Evolutionary conservation across 1,140 invertebrate genomes (phyloP).

Genomic region (Drosophila repletoides): DNA sequence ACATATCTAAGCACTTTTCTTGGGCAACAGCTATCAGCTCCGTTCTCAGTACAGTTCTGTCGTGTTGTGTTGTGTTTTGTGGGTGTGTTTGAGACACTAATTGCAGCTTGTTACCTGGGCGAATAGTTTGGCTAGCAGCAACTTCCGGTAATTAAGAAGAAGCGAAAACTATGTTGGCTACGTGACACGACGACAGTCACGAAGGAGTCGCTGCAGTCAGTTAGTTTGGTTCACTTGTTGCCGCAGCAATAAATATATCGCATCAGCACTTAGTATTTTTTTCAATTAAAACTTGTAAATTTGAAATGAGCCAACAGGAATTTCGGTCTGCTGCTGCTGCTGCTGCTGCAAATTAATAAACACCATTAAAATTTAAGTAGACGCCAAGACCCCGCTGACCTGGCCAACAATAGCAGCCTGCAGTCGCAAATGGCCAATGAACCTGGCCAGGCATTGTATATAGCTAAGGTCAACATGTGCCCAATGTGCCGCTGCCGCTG

Average conservation of each 20-base stretch:
- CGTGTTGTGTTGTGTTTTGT: slow-evolving; percentile 13
- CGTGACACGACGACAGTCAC: slow-evolving; percentile 25
- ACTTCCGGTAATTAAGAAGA: slow-evolving; percentile 46
- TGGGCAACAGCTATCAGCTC: slow-evolving; percentile 15
- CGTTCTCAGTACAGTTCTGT: background rate
- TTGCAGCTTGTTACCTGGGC: slow-evolving; percentile 39
- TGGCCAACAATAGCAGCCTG: slow-evolving; percentile 11
- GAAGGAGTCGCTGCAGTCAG: background rate
- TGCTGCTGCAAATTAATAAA: slow-evolving; percentile 32
- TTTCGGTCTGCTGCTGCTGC: background rate
- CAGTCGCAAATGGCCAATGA: slow-evolving; percentile 34
- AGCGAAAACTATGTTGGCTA: slow-evolving; percentile 17
- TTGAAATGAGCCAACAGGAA: slow-evolving; percentile 21
- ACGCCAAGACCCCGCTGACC: slow-evolving; percentile 4
- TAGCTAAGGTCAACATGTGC: slow-evolving; percentile 41
- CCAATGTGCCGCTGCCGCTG: background rate
- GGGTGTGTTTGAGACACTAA: slow-evolving; percentile 43
- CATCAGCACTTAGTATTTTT: slow-evolving; percentile 15
- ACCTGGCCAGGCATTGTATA: slow-evolving; percentile 25
- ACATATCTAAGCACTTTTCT: slow-evolving; percentile 34
- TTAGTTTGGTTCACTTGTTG: slow-evolving; percentile 23
- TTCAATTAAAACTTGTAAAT: slow-evolving; percentile 45
- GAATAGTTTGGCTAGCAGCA: background rate
- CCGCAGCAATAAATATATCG: slow-evolving; percentile 11
- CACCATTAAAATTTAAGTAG: slow-evolving; percentile 29